Evolutionary conservation across 2,797 vertebrate genomes (phyloP).

Genomic region (Harpagifer antarcticus): DNA sequence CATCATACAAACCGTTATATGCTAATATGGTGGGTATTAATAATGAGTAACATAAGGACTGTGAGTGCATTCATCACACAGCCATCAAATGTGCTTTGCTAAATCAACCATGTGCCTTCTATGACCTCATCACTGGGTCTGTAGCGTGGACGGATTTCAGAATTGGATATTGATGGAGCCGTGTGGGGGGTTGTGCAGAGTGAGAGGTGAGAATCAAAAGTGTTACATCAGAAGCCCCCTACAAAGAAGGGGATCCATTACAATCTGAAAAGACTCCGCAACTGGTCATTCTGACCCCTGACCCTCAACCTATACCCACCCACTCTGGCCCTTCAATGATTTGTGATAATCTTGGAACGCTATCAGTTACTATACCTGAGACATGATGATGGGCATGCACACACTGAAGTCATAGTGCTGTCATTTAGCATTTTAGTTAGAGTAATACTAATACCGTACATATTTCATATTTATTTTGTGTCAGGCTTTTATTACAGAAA

Average conservation of each 20-base stretch:
- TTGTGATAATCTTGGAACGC: slow-evolving; percentile 38
- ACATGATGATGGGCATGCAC: slow-evolving; percentile 21
- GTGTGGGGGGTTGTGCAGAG: not conserved
- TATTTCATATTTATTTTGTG: not conserved
- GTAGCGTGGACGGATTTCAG: not conserved
- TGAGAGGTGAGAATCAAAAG: slow-evolving; percentile 32
- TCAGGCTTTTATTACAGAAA: not conserved
- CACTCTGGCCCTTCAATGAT: slow-evolving; percentile 38
- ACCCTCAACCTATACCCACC: slow-evolving; percentile 24
- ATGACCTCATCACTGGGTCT: not conserved
- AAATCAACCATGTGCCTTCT: not conserved
- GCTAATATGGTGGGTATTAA: too few species aligned
- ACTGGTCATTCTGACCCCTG: slow-evolving; percentile 51
- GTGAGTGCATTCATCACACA: too few species aligned
- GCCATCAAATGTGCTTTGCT: too few species aligned
- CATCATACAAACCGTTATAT: too few species aligned
- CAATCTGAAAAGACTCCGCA: slow-evolving; percentile 46
- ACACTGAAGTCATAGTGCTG: slow-evolving; percentile 2
- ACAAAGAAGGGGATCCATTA: slow-evolving; percentile 50
- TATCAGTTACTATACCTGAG: slow-evolving; percentile 11
- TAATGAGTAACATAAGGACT: too few species aligned
- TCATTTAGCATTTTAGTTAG: not conserved
- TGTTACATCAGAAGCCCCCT: slow-evolving; percentile 21
- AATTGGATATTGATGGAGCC: slow-evolving; percentile 5
- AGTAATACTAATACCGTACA: not conserved